phyloP scores from a whole-genome alignment of 2,797 vertebrate species.

The Notolepis coatsorum region DNA sequence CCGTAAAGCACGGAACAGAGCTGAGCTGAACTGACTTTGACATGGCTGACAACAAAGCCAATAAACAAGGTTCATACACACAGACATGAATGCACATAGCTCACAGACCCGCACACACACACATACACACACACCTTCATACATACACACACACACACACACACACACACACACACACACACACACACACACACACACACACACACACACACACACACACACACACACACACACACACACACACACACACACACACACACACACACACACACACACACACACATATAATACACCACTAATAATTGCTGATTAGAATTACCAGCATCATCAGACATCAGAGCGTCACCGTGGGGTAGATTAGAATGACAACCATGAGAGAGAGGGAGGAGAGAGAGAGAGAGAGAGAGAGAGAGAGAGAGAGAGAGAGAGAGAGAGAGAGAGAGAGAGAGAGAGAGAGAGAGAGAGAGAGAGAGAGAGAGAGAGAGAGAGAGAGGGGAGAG shows the following conservation, averaged over 20 bases:
- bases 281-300: slow-evolving; percentile 19
- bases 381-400: background rate
- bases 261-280: slow-evolving; percentile 4
- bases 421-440: background rate
- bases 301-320: slow-evolving; percentile 66
- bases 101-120: background rate
- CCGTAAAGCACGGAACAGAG: slow-evolving; percentile 1
- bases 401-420: background rate
- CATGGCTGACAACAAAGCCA: slow-evolving; percentile 26
- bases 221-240: background rate
- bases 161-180: background rate
- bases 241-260: slow-evolving; percentile 2
- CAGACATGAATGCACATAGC: background rate
- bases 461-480: background rate
- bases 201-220: background rate
- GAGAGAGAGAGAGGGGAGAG: background rate
- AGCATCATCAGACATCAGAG: slow-evolving; percentile 49
- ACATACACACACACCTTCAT: slow-evolving; percentile 3
- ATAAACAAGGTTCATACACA: background rate
- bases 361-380: slow-evolving; percentile 56
- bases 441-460: background rate
- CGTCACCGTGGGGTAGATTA: slow-evolving; percentile 68
- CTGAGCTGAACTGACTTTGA: slow-evolving; percentile 23
- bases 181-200: background rate
- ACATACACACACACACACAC: background rate